A percentile compares a stretch with the other conserved stretches of the same genome.
Conservation (phyloP, 2,888 invertebrate species). For the Lamellibrachia columna region DNA sequence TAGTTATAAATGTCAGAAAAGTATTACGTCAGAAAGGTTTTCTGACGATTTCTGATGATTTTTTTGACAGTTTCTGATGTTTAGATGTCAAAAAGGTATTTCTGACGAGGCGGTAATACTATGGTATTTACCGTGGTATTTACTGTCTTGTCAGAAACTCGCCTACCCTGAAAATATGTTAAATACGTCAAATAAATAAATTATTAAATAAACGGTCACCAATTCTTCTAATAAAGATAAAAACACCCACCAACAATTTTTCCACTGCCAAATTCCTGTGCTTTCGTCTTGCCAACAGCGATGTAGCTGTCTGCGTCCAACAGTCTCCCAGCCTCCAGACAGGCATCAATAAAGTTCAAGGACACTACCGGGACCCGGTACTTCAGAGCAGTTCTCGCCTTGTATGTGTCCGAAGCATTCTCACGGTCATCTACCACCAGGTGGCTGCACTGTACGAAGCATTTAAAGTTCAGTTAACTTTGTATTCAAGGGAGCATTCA, state of each 20-base stretch:
- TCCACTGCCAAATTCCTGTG: conserved; percentile 54
- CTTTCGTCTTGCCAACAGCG: conserved; percentile 52
- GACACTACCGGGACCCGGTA: conserved; percentile 58
- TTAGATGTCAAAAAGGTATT: too few relatives aligned
- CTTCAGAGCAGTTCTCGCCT: conserved; percentile 58
- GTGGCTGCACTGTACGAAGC: conserved; percentile 50
- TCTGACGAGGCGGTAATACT: too few relatives aligned
- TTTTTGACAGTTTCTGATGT: too few relatives aligned
- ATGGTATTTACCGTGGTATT: too few relatives aligned
- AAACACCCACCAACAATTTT: conserved; percentile 53
- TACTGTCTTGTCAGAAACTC: too few relatives aligned
- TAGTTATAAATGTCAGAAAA: too few relatives aligned
- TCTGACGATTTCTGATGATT: too few relatives aligned
- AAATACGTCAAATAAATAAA: too few relatives aligned
- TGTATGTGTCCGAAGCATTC: conserved; percentile 56
- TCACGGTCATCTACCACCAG: conserved; percentile 54
- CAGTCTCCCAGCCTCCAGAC: conserved; percentile 45
- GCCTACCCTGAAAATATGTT: too few relatives aligned
- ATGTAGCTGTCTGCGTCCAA: conserved; percentile 51
- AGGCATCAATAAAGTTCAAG: conserved; percentile 52
- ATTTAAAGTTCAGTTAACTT: background rate
- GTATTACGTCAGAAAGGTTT: too few relatives aligned
- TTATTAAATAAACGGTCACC: too few relatives aligned
- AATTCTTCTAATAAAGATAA: background rate
- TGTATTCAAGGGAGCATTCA: background rate